phyloP scores from a whole-genome alignment of 1,140 invertebrate genomes.

The Lepidostoma basale region DNA sequence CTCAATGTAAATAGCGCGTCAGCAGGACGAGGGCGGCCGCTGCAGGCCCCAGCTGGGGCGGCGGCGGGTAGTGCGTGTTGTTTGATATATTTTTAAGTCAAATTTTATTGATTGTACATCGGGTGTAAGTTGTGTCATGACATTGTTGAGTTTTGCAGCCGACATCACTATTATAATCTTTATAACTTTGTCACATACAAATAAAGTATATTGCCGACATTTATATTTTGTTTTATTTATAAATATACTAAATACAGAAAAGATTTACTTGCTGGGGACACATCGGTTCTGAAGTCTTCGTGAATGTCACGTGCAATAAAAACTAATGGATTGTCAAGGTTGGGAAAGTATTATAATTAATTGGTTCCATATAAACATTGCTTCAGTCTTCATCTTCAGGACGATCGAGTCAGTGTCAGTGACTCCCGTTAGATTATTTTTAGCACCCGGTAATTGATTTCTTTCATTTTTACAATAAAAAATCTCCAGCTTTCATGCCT shows the following conservation, averaged over 20 bases:
- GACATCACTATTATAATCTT: constrained; percentile 28
- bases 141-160: constrained; percentile 34
- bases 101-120: constrained; percentile 28
- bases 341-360: too few relatives aligned
- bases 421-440: too few relatives aligned
- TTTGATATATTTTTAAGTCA: constrained; percentile 36
- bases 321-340: background rate
- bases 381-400: background rate
- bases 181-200: constrained; percentile 36
- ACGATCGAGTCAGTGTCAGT: background rate
- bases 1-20: background rate
- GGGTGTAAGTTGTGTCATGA: constrained; percentile 33
- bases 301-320: background rate
- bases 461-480: too few relatives aligned
- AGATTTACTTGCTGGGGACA: background rate
- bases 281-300: background rate
- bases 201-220: constrained; percentile 37
- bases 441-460: too few relatives aligned
- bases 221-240: background rate
- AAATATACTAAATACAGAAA: background rate
- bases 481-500: too few relatives aligned
- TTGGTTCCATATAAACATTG: background rate
- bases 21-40: too few relatives aligned
- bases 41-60: too few relatives aligned
- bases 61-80: too few relatives aligned